Evolutionary conservation across 1,140 invertebrate genomes (phyloP), one percentile per base, ranked within the genome.

Genomic region (Planococcus citri): DNA sequence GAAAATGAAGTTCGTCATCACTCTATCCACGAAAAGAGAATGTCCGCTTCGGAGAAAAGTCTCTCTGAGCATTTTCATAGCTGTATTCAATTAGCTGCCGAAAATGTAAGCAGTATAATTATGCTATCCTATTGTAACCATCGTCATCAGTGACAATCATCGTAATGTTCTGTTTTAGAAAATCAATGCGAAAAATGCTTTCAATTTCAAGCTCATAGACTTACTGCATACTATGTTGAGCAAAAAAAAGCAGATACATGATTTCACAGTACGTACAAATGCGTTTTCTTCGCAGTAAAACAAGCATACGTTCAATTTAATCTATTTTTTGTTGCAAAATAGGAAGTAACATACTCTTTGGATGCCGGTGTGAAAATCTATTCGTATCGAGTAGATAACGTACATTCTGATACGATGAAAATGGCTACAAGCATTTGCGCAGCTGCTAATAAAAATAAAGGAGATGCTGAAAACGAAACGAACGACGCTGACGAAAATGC

Each of bases 311-410:
- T n/a, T 51, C 6, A 9, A 17, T 6, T 51, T 6, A 9, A 9
- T 6, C n/a, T n/a, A n/a, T 51, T 51, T 51, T 51, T 3, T 6
- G 2, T 51, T 51, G 4, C 41, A 6, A 33, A 33, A 33, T 12
- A 51, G 41, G 41, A 51, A 74, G 90, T 88, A 1, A 88, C 88
- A 71, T 88, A 85, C 21, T 87, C 90, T 0, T 77, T 94, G 27
- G 90, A 92, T 80, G 89, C 90, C 0, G 89, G 89, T 72, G 83
- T 88, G 17, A 90, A 90, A 76, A 91, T 94, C 69, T 94, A 92
- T 78, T 86, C 87, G 8, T 86, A 86, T 70, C 79, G 90, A 72
- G 90, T 92, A 0, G 90, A 93, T 79, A 84, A 84, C 72, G 83
- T 92, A 4, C 86, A 92, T 77, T 82, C 83, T 64, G 87, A 91